Evolutionary conservation across 2,888 invertebrate genomes (phyloP).

Genomic region (Nipponacmea schrenckii): DNA sequence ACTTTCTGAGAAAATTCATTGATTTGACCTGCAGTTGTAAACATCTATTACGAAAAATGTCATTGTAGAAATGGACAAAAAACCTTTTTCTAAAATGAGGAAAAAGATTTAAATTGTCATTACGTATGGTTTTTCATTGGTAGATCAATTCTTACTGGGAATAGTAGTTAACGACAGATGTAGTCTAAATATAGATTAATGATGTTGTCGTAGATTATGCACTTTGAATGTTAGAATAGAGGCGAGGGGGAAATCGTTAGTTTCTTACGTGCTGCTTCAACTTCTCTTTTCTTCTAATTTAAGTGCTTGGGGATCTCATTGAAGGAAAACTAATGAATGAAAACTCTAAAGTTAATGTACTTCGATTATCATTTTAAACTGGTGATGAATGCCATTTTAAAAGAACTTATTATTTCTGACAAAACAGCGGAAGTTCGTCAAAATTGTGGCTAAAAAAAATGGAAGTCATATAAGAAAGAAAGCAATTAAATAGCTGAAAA

Average conservation of each 20-base stretch:
- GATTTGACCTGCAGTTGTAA: too few relatives aligned
- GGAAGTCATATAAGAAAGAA: too few relatives aligned
- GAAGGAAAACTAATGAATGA: conserved; percentile 8
- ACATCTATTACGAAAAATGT: too few relatives aligned
- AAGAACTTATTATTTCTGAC: too few relatives aligned
- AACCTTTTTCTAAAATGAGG: not conserved
- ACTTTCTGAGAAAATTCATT: too few relatives aligned
- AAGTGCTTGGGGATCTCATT: conserved; percentile 4
- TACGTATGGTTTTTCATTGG: not conserved
- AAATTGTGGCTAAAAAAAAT: too few relatives aligned
- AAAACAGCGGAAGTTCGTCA: too few relatives aligned
- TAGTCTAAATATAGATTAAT: conserved; percentile 8
- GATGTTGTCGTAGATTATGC: conserved; percentile 6
- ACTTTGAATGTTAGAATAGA: not conserved
- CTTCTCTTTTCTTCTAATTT: not conserved
- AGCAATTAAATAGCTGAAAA: too few relatives aligned
- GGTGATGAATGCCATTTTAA: not conserved
- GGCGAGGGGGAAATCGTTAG: conserved; percentile 2
- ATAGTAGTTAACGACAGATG: not conserved
- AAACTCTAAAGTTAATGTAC: conserved; percentile 8
- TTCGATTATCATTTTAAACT: conserved; percentile 8
- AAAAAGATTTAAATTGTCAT: conserved; percentile 8
- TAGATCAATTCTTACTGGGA: conserved; percentile 1
- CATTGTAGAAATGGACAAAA: too few relatives aligned
- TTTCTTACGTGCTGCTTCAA: conserved; percentile 1